A percentile compares a stretch with the other conserved stretches of the same genome.
Evolutionary conservation across 2,797 vertebrate species (phyloP).

Genomic region (Gila robusta): DNA sequence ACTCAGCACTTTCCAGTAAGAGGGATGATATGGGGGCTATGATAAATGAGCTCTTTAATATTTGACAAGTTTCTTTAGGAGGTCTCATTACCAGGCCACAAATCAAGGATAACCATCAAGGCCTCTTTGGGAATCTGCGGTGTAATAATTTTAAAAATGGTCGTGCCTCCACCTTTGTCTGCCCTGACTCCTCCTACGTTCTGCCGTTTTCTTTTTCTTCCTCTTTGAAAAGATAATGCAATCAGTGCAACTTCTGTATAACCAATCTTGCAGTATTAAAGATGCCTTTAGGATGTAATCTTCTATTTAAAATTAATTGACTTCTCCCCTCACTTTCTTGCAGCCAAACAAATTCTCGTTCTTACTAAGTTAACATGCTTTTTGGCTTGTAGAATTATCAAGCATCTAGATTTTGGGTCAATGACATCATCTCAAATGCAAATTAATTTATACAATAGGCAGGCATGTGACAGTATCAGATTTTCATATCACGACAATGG

Average conservation of each 20-base stretch:
- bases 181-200: constrained; percentile 1
- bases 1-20: constrained; percentile 48
- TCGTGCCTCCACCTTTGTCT: background rate
- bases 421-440: background rate
- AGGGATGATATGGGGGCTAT: constrained; percentile 39
- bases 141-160: constrained; percentile 43
- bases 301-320: constrained; percentile 17
- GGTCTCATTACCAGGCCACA: constrained; percentile 59
- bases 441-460: background rate
- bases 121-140: constrained; percentile 46
- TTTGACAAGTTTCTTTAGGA: constrained; percentile 64
- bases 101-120: constrained; percentile 54
- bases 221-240: constrained; percentile 35
- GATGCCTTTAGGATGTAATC: constrained; percentile 13
- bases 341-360: background rate
- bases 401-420: constrained; percentile 12
- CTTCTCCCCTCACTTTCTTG: background rate
- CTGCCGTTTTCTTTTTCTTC: constrained; percentile 15
- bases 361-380: background rate
- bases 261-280: constrained; percentile 2
- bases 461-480: background rate
- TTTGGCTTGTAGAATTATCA: background rate
- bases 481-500: background rate
- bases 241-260: constrained; percentile 34
- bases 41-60: constrained; percentile 65